Percentiles rank a stretch among this genome's conserved stretches.
Conservation (phyloP, 2,797 vertebrate genomes). For the Megalops cyprinoides region DNA sequence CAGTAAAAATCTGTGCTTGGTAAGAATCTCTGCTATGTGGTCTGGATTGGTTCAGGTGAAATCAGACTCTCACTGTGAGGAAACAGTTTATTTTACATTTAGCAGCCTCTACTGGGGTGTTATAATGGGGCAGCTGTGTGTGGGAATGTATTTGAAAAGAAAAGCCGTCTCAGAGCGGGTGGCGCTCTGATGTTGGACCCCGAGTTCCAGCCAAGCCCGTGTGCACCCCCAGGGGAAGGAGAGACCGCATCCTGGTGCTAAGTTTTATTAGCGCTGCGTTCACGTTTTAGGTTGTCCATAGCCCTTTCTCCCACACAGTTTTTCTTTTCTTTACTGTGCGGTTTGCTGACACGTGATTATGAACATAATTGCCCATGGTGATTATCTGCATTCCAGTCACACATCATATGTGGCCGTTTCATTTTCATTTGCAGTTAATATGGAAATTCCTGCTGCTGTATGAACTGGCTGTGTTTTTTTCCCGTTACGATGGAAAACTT, state of each 20-base stretch:
- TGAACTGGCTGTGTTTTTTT: background rate
- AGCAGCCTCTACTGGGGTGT: too few relatives aligned
- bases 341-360: slow-evolving; percentile 20
- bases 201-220: slow-evolving; percentile 9
- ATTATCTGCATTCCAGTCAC: slow-evolving; percentile 21
- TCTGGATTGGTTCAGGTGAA: background rate
- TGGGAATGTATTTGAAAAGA: background rate
- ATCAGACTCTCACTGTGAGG: background rate
- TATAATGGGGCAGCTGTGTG: background rate
- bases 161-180: background rate
- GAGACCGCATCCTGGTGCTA: background rate
- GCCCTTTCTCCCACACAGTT: background rate
- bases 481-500: background rate
- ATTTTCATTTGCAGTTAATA: slow-evolving; percentile 14
- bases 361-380: background rate
- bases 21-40: too few relatives aligned
- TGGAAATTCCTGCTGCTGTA: slow-evolving; percentile 12
- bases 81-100: background rate
- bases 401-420: background rate
- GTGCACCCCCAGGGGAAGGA: background rate
- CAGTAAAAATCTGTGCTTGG: background rate
- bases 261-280: background rate
- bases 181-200: too few relatives aligned
- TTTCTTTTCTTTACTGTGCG: slow-evolving; percentile 3
- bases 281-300: background rate